phyloP scores from a whole-genome alignment of 1,140 invertebrate genomes.

The Armadillidium nasatum region DNA sequence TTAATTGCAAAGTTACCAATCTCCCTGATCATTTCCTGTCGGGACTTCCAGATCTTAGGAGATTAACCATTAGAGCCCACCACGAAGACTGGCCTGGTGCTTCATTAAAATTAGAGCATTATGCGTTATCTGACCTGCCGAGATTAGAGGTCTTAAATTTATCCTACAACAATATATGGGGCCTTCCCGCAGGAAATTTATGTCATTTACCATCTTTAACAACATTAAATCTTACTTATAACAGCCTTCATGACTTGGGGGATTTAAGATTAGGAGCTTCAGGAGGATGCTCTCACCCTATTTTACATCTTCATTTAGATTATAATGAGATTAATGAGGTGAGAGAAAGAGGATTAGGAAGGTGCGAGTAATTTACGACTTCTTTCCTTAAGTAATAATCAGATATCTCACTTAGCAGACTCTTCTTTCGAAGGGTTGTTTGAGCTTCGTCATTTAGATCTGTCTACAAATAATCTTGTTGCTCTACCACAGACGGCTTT shows the following conservation, averaged over 20 bases:
- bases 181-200: slow-evolving; percentile 72
- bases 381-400: slow-evolving; percentile 39
- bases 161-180: slow-evolving; percentile 80
- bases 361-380: slow-evolving; percentile 64
- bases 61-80: slow-evolving; percentile 65
- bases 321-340: slow-evolving; percentile 76
- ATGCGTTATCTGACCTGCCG: slow-evolving; percentile 31
- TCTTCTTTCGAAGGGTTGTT: slow-evolving; percentile 34
- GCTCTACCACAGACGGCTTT: slow-evolving; percentile 48
- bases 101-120: slow-evolving; percentile 27
- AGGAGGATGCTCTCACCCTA: slow-evolving; percentile 34
- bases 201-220: slow-evolving; percentile 72
- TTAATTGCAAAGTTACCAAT: slow-evolving; percentile 71
- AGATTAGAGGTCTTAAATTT: slow-evolving; percentile 61
- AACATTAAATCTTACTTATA: slow-evolving; percentile 74
- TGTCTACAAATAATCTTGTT: slow-evolving; percentile 76
- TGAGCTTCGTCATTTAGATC: slow-evolving; percentile 66
- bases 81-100: slow-evolving; percentile 55
- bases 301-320: slow-evolving; percentile 71
- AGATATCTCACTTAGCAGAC: slow-evolving; percentile 40
- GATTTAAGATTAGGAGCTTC: slow-evolving; percentile 61
- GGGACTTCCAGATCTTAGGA: slow-evolving; percentile 66
- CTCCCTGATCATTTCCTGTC: slow-evolving; percentile 71
- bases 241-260: slow-evolving; percentile 67
- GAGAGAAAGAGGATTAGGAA: slow-evolving; percentile 58